Conservation (phyloP, 2,113 vertebrate genomes). For the Phylloscopus trochilus region DNA sequence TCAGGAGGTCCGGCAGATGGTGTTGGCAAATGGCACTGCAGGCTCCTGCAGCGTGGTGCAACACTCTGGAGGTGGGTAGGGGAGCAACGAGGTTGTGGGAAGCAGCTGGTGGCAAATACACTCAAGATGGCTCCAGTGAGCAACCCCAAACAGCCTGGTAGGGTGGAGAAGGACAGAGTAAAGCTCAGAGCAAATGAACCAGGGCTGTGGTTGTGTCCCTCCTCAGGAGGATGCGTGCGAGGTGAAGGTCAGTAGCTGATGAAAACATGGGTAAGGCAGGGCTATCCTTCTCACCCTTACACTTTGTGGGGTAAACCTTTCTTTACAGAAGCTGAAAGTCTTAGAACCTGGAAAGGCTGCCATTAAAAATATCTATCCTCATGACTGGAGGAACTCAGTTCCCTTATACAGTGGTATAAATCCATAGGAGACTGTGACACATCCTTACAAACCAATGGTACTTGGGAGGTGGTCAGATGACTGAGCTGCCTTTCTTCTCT, state of each 20-base stretch:
- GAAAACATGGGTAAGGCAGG: background rate
- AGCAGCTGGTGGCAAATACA: constrained; percentile 42
- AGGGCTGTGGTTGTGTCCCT: background rate
- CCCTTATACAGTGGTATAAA: background rate
- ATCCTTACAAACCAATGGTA: background rate
- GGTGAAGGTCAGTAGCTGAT: background rate
- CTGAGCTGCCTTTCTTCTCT: background rate
- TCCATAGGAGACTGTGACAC: background rate
- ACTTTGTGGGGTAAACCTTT: background rate
- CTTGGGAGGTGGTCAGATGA: background rate
- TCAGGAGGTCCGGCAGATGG: background rate
- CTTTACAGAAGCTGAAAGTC: background rate
- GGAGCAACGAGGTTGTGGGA: constrained; percentile 8
- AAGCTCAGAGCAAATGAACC: background rate
- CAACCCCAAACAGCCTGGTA: constrained; percentile 17
- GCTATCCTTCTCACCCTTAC: background rate
- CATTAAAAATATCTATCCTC: background rate
- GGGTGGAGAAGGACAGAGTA: background rate
- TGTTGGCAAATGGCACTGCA: constrained; percentile 56
- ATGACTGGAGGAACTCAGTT: background rate
- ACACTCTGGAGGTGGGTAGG: constrained; percentile 4
- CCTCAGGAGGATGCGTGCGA: background rate
- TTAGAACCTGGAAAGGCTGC: background rate
- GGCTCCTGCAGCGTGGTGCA: constrained; percentile 7
- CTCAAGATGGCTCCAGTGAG: background rate